Evolutionary conservation across 1,140 invertebrate genomes (phyloP).

Genomic region (Stratiolaelaps scimitus): DNA sequence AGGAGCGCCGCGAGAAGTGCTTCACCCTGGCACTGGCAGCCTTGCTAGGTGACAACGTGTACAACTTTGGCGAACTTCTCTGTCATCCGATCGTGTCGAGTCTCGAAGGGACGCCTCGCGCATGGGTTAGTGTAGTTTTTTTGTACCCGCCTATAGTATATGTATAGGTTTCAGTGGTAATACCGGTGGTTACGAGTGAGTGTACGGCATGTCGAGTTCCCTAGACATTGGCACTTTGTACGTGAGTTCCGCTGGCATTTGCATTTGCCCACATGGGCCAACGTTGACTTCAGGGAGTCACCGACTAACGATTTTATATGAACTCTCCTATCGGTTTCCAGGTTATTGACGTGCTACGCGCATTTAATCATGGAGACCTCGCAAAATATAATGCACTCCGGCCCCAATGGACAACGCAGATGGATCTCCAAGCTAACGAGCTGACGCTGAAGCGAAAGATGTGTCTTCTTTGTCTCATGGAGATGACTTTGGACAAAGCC

Average conservation of each 20-base stretch:
- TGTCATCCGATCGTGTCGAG: slow-evolving; percentile 77
- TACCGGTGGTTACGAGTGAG: too few relatives aligned
- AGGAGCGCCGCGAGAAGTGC: slow-evolving; percentile 40
- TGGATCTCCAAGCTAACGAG: slow-evolving; percentile 74
- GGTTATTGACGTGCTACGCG: slow-evolving; percentile 68
- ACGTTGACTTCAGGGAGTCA: neutral
- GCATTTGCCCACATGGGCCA: too few relatives aligned
- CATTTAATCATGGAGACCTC: slow-evolving; percentile 85
- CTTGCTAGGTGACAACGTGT: slow-evolving; percentile 83
- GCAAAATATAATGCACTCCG: slow-evolving; percentile 67
- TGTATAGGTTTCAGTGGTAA: too few relatives aligned
- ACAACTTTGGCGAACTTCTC: slow-evolving; percentile 90
- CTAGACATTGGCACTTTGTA: too few relatives aligned
- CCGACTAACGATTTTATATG: neutral
- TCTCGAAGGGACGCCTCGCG: slow-evolving; percentile 62
- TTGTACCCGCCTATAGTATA: too few relatives aligned
- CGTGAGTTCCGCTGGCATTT: too few relatives aligned
- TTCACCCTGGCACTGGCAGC: slow-evolving; percentile 85
- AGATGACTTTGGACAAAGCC: slow-evolving; percentile 60
- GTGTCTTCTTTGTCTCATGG: slow-evolving; percentile 87
- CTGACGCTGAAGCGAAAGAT: slow-evolving; percentile 78
- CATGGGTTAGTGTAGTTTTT: slow-evolving; percentile 50
- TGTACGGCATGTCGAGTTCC: too few relatives aligned
- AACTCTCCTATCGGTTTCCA: neutral
- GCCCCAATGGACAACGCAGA: slow-evolving; percentile 63